These are phyloP conservation scores for Erythrocercus mccallii DNA, from an alignment of 2,113 vertebrate genomes.

Conservation along the genomic window DNA sequence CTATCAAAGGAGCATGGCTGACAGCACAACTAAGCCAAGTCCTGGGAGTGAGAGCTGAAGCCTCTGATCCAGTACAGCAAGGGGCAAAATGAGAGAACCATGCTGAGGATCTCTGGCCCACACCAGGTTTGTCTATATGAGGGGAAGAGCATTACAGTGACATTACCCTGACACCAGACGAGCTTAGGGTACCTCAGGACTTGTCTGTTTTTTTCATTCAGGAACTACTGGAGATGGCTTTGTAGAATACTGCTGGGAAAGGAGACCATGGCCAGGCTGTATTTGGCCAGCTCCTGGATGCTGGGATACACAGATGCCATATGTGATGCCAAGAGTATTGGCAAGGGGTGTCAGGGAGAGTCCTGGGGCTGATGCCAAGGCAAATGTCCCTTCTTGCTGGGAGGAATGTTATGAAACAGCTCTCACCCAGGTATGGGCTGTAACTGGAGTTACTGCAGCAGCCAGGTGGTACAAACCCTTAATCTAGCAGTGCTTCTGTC, in stretches of 20 bases:
- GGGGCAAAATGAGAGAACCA: background rate
- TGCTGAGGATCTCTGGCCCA: background rate
- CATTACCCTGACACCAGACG: background rate
- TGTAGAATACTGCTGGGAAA: background rate
- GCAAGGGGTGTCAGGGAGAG: background rate
- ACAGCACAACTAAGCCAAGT: background rate
- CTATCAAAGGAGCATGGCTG: background rate
- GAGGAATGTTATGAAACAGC: background rate
- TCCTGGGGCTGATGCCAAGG: background rate
- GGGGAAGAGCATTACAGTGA: background rate
- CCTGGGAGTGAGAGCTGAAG: background rate
- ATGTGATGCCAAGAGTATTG: background rate
- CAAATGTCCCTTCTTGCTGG: background rate
- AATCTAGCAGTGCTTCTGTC: background rate
- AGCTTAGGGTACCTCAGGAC: background rate
- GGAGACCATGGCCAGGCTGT: accelerated
- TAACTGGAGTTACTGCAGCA: background rate
- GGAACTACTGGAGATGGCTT: background rate
- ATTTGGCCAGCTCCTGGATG: background rate
- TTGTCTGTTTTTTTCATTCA: background rate
- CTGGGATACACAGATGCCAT: background rate
- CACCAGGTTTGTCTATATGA: background rate
- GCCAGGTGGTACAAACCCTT: background rate
- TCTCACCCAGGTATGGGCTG: background rate
- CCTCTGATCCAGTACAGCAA: background rate